Percentiles rank a stretch among this genome's conserved stretches.
phyloP scores from a whole-genome alignment of 2,797 vertebrate genomes.

The Babyrousa celebensis region DNA sequence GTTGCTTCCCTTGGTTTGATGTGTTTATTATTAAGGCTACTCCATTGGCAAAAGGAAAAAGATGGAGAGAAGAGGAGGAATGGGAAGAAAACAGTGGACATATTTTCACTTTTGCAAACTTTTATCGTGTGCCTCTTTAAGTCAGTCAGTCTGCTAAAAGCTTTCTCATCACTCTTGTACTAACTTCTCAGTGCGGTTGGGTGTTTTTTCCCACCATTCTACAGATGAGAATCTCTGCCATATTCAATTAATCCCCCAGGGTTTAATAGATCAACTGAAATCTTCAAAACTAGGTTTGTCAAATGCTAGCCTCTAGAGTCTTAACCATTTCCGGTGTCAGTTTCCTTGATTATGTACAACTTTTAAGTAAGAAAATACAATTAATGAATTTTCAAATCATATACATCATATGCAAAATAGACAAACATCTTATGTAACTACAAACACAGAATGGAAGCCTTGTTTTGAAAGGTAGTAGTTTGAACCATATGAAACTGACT shows the following conservation, averaged over 20 bases:
- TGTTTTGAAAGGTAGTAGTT: neutral
- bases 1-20: neutral
- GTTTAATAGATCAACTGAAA: neutral
- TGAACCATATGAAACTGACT: neutral
- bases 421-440: neutral
- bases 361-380: slow-evolving; percentile 11
- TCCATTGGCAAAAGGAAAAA: neutral
- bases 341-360: neutral
- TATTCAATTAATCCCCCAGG: neutral
- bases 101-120: neutral
- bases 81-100: neutral
- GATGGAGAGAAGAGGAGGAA: neutral
- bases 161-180: neutral
- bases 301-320: neutral
- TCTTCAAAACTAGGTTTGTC: neutral
- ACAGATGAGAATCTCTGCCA: neutral
- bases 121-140: accelerated
- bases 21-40: neutral
- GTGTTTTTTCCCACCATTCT: neutral
- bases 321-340: neutral
- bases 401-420: neutral
- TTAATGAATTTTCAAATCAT: neutral
- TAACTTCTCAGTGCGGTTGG: neutral
- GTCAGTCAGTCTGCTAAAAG: neutral
- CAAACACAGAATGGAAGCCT: neutral